phyloP scores from a whole-genome alignment of 2,113 vertebrate species.

The Pogonocichla stellata region DNA sequence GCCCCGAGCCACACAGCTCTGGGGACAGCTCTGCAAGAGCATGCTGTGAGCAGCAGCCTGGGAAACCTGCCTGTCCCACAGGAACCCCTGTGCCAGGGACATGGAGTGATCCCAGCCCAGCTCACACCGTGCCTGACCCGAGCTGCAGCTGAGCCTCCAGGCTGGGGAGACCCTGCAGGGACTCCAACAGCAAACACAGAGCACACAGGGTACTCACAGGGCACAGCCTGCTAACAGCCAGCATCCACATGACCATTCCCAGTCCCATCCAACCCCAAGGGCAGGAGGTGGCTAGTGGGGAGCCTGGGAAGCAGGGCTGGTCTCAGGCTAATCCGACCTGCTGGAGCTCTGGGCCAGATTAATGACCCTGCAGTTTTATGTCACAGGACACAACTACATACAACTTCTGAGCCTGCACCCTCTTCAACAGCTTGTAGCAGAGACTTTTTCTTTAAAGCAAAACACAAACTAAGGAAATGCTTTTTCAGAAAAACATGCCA shows the following conservation, averaged over 20 bases:
- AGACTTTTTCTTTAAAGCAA: neutral
- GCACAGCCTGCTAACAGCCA: neutral
- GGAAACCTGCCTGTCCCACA: accelerated
- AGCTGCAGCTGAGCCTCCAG: neutral
- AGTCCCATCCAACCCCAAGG: accelerated
- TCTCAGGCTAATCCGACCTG: accelerated
- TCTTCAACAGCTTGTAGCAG: neutral
- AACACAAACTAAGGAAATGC: neutral
- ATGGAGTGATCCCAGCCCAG: accelerated
- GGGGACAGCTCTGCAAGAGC: neutral
- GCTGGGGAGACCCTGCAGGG: accelerated
- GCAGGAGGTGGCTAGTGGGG: neutral
- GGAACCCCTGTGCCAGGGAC: neutral
- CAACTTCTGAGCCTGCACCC: neutral
- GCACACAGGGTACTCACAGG: accelerated
- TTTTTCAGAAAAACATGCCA: neutral
- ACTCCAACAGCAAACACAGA: neutral
- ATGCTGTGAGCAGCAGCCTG: neutral
- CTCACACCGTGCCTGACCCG: accelerated
- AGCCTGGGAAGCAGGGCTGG: neutral
- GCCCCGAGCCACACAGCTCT: accelerated
- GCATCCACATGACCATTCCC: neutral
- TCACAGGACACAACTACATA: neutral
- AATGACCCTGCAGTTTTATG: neutral
- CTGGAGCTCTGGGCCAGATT: neutral